Percentiles rank a stretch among this genome's conserved stretches.
Evolutionary conservation across 1,140 invertebrate species (phyloP).

Genomic region (Drosophila pachea): DNA sequence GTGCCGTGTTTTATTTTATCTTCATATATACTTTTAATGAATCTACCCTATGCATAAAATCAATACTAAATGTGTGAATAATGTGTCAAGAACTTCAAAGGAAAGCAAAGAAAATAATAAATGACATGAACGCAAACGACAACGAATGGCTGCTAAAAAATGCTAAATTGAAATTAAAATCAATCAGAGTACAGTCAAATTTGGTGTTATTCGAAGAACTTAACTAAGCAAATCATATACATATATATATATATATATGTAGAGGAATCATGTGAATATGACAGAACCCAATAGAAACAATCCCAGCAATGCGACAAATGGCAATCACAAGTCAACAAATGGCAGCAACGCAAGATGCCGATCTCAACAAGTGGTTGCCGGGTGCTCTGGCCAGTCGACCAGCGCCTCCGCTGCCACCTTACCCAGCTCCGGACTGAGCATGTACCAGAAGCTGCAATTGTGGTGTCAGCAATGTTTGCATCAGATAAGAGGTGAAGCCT

Average conservation of each 20-base stretch:
- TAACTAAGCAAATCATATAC: conserved; percentile 1
- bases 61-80: conserved; percentile 38
- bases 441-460: conserved; percentile 23
- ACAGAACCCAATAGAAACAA: conserved; percentile 51
- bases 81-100: conserved; percentile 14
- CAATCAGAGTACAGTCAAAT: conserved; percentile 42
- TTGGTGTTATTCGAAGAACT: not conserved
- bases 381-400: too few species aligned
- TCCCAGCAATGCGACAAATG: conserved; percentile 29
- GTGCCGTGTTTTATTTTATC: not conserved
- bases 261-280: conserved; percentile 62
- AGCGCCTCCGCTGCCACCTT: not conserved
- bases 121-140: not conserved
- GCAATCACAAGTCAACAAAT: conserved; percentile 3
- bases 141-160: conserved; percentile 29
- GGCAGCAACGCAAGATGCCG: not conserved
- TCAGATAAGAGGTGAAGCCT: conserved; percentile 38
- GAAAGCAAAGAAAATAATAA: conserved; percentile 1
- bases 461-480: conserved; percentile 44
- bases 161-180: conserved; percentile 45
- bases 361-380: too few species aligned
- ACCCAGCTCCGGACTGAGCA: not conserved
- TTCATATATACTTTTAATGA: conserved; percentile 12
- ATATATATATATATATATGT: too few species aligned
- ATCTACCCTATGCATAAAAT: conserved; percentile 14